phyloP scores from a whole-genome alignment of 2,113 vertebrate species.

The Euleptes europaea region DNA sequence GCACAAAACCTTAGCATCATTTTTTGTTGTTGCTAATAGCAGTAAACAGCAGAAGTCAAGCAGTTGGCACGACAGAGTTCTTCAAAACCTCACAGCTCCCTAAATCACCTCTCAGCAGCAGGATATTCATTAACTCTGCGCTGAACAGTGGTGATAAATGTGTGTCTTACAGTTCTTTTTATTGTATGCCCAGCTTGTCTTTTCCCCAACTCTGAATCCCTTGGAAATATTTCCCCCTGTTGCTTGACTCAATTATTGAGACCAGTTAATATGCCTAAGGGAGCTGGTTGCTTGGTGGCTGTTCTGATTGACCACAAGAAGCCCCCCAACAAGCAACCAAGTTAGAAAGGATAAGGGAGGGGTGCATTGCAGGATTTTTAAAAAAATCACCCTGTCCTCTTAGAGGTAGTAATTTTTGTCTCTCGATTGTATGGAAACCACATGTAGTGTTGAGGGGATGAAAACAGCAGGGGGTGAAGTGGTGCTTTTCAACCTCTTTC shows the following conservation, averaged over 20 bases:
- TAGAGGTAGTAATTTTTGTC: neutral
- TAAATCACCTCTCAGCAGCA: neutral
- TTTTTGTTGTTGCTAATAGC: neutral
- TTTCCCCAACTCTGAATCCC: neutral
- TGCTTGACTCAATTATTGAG: neutral
- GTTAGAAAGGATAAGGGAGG: neutral
- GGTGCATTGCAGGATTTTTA: neutral
- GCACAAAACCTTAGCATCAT: neutral
- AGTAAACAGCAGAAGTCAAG: neutral
- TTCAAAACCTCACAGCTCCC: neutral
- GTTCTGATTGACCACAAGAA: neutral
- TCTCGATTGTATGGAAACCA: too few relatives aligned
- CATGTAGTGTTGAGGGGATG: too few relatives aligned
- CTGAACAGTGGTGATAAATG: neutral
- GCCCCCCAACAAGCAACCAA: neutral
- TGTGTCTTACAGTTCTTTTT: neutral
- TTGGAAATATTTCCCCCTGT: neutral
- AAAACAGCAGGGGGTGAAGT: too few relatives aligned
- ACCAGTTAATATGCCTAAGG: neutral
- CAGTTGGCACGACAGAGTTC: neutral
- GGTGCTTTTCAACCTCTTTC: too few relatives aligned
- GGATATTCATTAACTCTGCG: constrained; percentile 4
- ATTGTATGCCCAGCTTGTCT: neutral
- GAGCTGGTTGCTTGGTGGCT: neutral
- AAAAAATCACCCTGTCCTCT: neutral